Evolutionary conservation across 2,113 vertebrate genomes (phyloP).

Genomic region (Accipiter virgatus): DNA sequence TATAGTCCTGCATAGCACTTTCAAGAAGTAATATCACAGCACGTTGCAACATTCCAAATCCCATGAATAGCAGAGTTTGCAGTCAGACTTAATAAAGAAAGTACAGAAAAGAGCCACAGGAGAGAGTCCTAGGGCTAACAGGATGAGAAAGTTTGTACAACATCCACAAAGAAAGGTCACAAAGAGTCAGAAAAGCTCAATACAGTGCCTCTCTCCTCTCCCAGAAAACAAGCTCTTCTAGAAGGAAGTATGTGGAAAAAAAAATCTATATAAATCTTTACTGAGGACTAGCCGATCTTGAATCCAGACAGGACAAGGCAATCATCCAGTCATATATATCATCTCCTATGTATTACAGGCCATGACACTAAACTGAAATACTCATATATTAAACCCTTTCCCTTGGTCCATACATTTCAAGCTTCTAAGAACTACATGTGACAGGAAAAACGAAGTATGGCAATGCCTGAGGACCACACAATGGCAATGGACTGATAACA

Average conservation of each 20-base stretch:
- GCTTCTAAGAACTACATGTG: not conserved
- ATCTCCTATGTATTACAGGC: not conserved
- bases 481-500: not conserved
- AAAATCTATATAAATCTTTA: not conserved
- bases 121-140: not conserved
- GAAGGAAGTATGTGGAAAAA: not conserved
- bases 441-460: not conserved
- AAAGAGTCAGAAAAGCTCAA: not conserved
- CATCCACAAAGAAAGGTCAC: not conserved
- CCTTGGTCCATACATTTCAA: not conserved
- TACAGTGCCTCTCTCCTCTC: not conserved
- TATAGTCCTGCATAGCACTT: not conserved
- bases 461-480: not conserved
- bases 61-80: not conserved
- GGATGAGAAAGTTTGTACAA: not conserved
- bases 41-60: not conserved
- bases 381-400: not conserved
- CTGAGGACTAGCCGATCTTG: not conserved
- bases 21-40: not conserved
- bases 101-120: not conserved
- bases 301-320: not conserved
- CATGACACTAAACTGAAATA: not conserved
- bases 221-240: not conserved
- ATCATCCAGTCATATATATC: not conserved
- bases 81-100: not conserved